Evolutionary conservation across 2,113 vertebrate genomes (phyloP).

Genomic region (human): DNA sequence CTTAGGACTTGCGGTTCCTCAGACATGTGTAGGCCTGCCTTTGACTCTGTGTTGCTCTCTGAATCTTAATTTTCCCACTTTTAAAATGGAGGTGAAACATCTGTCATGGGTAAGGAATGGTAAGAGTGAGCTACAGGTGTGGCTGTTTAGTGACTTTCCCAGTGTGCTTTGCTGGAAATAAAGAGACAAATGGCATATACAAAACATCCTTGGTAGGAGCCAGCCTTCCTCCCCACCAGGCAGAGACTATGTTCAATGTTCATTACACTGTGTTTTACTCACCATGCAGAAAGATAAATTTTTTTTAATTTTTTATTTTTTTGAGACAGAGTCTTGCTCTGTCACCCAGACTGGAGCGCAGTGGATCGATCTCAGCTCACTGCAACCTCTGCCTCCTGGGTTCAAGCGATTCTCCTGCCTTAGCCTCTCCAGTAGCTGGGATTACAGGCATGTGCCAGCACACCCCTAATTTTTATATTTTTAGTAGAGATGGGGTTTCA

Average conservation of each 20-base stretch:
- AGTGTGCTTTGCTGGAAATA: neutral
- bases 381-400: neutral
- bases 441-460: neutral
- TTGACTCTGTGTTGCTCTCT: neutral
- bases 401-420: neutral
- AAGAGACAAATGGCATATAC: neutral
- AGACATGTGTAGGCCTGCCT: neutral
- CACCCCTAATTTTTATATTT: neutral
- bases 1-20: neutral
- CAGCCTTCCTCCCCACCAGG: neutral
- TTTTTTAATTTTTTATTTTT: too few relatives aligned
- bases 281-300: neutral
- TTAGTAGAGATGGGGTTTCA: neutral
- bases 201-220: neutral
- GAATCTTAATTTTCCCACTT: neutral
- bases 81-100: slow-evolving; percentile 6
- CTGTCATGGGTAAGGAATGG: neutral
- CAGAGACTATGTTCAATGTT: neutral
- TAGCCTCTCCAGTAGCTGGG: neutral
- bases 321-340: neutral
- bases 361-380: neutral
- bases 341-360: neutral
- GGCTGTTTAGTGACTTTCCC: neutral
- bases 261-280: neutral
- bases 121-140: neutral